Conservation (phyloP, 2,888 invertebrate genomes). For the Melieria crassipennis region DNA sequence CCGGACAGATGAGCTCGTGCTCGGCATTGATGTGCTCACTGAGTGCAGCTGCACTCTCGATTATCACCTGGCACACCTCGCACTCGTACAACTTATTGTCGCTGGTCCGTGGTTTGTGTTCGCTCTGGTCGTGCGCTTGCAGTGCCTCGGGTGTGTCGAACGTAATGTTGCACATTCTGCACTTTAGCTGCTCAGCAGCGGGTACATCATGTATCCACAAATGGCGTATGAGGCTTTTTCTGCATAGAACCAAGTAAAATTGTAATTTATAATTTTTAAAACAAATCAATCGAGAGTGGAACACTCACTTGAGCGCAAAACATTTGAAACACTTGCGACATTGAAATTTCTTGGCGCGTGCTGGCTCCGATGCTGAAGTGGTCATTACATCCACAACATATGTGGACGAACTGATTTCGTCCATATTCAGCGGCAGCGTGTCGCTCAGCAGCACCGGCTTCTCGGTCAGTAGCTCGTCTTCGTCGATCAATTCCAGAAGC, state of each 20-base stretch:
- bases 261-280: not conserved
- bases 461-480: slow-evolving; percentile 27
- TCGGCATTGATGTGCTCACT: slow-evolving; percentile 34
- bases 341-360: slow-evolving; percentile 53
- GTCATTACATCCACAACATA: slow-evolving; percentile 45
- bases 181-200: slow-evolving; percentile 26
- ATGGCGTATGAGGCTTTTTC: slow-evolving; percentile 46
- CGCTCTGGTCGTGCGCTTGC: slow-evolving; percentile 27
- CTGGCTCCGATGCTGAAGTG: slow-evolving; percentile 42
- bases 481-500: slow-evolving; percentile 24
- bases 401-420: slow-evolving; percentile 35
- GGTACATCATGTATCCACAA: slow-evolving; percentile 41
- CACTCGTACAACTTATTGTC: slow-evolving; percentile 37
- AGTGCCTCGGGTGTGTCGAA: slow-evolving; percentile 33
- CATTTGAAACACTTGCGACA: slow-evolving; percentile 57
- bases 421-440: slow-evolving; percentile 15
- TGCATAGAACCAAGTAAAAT: slow-evolving; percentile 30
- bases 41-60: slow-evolving; percentile 30
- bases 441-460: slow-evolving; percentile 18
- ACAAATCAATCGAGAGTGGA: too few relatives aligned
- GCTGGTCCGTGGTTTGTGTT: slow-evolving; percentile 22
- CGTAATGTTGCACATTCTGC: slow-evolving; percentile 29
- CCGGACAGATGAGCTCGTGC: slow-evolving; percentile 39
- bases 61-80: slow-evolving; percentile 37
- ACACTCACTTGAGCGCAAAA: slow-evolving; percentile 56